Evolutionary conservation across 2,797 vertebrate genomes (phyloP).

Genomic region (Galagoides demidoff): DNA sequence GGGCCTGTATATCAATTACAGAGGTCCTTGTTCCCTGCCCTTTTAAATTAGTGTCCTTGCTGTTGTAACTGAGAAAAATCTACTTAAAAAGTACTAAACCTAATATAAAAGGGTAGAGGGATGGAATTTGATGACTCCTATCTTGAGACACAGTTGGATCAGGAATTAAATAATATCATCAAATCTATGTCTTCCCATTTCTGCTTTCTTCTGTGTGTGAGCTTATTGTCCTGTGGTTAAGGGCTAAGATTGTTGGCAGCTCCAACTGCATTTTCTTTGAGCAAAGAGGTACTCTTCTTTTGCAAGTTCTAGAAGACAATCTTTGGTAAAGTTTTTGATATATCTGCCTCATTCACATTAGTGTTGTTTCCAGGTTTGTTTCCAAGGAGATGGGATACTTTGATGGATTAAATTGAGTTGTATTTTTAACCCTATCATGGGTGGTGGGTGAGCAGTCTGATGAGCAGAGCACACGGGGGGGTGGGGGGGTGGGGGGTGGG

Average conservation of each 20-base stretch:
- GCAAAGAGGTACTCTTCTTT: neutral
- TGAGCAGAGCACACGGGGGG: neutral
- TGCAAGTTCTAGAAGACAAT: slow-evolving; percentile 7
- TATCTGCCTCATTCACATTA: neutral
- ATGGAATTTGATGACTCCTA: neutral
- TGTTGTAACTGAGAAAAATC: slow-evolving; percentile 31
- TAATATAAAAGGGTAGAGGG: neutral
- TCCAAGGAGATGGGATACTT: neutral
- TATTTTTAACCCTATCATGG: neutral
- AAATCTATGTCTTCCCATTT: neutral
- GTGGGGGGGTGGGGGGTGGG: too few species aligned
- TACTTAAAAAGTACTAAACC: slow-evolving; percentile 51
- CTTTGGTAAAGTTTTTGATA: slow-evolving; percentile 6
- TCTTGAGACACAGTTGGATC: slow-evolving; percentile 3
- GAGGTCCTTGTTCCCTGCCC: neutral
- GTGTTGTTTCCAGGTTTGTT: too few species aligned
- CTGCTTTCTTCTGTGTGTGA: neutral
- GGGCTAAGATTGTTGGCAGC: neutral
- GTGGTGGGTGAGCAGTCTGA: neutral
- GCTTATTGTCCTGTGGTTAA: neutral
- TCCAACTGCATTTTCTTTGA: neutral
- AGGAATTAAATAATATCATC: slow-evolving; percentile 13
- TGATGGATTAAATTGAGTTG: neutral
- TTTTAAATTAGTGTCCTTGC: slow-evolving; percentile 35
- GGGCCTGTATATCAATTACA: neutral